phyloP scores from a whole-genome alignment of 2,113 vertebrate species.

The Anoura caudifer region DNA sequence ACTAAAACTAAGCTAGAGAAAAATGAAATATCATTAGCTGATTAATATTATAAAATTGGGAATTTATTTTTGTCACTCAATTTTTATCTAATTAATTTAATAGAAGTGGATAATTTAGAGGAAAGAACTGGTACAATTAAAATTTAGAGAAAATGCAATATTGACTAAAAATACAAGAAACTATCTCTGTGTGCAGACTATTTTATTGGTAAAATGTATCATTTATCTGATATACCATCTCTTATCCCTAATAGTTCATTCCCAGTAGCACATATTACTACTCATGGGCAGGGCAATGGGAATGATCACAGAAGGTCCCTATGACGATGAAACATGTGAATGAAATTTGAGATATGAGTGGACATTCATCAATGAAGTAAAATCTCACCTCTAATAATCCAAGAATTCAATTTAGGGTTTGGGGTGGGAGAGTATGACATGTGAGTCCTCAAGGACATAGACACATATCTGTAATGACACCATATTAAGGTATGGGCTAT shows the following conservation, averaged over 20 bases:
- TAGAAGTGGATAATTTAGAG: conserved; percentile 6
- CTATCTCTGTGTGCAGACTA: background rate
- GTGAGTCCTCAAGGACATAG: background rate
- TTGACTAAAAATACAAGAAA: background rate
- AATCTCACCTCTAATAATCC: background rate
- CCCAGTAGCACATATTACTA: background rate
- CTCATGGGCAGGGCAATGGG: background rate
- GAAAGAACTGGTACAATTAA: conserved; percentile 20
- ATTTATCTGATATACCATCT: background rate
- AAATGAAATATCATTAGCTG: conserved; percentile 26
- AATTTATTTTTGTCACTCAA: conserved; percentile 23
- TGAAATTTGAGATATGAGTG: background rate
- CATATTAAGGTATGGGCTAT: background rate
- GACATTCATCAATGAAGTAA: background rate
- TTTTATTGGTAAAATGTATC: background rate
- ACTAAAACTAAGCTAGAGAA: background rate
- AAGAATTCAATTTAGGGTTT: background rate
- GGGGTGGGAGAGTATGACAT: background rate
- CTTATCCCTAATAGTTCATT: background rate
- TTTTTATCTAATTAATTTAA: conserved; percentile 45
- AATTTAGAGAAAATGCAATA: conserved; percentile 18
- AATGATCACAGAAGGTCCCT: background rate
- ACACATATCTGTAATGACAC: background rate
- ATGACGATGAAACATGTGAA: background rate
- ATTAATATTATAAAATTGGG: conserved; percentile 41